phyloP scores from a whole-genome alignment of 2,797 vertebrate genomes.

The Gallirallus australis region DNA sequence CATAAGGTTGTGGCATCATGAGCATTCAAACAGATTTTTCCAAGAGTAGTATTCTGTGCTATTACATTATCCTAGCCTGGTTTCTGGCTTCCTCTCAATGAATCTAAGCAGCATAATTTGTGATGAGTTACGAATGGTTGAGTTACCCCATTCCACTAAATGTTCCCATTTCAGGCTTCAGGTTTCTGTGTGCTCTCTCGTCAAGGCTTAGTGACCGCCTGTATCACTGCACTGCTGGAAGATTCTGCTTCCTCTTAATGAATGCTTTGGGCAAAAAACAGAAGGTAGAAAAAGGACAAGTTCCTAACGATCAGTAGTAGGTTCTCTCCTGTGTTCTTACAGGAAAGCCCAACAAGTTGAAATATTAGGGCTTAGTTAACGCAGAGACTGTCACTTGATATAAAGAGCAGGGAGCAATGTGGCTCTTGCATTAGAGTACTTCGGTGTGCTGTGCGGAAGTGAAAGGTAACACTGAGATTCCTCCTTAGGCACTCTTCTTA shows the following conservation, averaged over 20 bases:
- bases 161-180: background rate
- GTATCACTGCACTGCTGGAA: background rate
- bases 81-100: background rate
- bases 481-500: constrained; percentile 13
- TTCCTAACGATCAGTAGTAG: background rate
- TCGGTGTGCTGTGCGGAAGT: background rate
- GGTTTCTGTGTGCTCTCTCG: background rate
- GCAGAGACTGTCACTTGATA: background rate
- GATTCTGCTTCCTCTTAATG: background rate
- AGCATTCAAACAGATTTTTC: background rate
- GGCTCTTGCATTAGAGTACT: background rate
- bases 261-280: background rate
- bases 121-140: background rate
- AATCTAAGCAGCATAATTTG: background rate
- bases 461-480: background rate
- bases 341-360: background rate
- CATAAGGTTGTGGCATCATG: background rate
- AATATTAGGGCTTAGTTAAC: background rate
- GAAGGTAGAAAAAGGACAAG: background rate
- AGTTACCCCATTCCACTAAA: background rate
- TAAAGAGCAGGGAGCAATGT: background rate
- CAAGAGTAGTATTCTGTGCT: background rate
- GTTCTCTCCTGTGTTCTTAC: background rate
- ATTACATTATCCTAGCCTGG: background rate
- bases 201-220: background rate